A percentile compares a stretch with the other conserved stretches of the same genome.
Conservation (phyloP, 2,888 invertebrate species). For the Phrixothrix hirtus region DNA sequence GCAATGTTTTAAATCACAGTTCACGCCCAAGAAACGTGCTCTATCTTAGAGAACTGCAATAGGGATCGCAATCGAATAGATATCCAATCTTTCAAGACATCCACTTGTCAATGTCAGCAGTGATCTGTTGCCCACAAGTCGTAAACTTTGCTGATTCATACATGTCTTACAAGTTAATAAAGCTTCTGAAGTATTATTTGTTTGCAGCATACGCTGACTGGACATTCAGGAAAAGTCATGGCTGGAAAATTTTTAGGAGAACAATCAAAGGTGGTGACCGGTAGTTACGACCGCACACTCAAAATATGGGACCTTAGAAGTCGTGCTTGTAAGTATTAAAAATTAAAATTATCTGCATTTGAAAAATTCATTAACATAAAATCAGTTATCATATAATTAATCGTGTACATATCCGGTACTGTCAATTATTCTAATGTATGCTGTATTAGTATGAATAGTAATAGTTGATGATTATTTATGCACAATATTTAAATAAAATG, state of each 20-base stretch:
- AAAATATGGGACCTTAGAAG: conserved; percentile 98
- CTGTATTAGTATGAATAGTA: too few relatives aligned
- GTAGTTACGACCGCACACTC: conserved; percentile 96
- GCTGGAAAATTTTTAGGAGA: conserved; percentile 95
- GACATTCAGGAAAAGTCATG: conserved; percentile 97
- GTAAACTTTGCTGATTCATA: conserved; percentile 27
- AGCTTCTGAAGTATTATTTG: conserved; percentile 39
- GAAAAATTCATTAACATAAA: too few relatives aligned
- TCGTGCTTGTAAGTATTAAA: conserved; percentile 75
- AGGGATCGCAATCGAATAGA: conserved; percentile 36
- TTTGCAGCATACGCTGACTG: conserved; percentile 86
- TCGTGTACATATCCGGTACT: too few relatives aligned
- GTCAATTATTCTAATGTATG: too few relatives aligned
- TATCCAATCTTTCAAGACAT: conserved; percentile 34
- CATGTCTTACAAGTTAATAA: conserved; percentile 25
- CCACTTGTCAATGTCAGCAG: conserved; percentile 44
- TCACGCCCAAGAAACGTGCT: conserved; percentile 39
- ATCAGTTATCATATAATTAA: too few relatives aligned
- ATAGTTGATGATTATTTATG: too few relatives aligned
- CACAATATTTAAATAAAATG: too few relatives aligned
- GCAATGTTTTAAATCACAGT: conserved; percentile 38
- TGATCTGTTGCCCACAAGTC: conserved; percentile 42
- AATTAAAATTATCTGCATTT: too few relatives aligned
- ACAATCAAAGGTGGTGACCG: conserved; percentile 91
- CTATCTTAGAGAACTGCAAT: conserved; percentile 37